Evolutionary conservation across 2,888 invertebrate genomes (phyloP).

Genomic region (Microctonus brassicae): DNA sequence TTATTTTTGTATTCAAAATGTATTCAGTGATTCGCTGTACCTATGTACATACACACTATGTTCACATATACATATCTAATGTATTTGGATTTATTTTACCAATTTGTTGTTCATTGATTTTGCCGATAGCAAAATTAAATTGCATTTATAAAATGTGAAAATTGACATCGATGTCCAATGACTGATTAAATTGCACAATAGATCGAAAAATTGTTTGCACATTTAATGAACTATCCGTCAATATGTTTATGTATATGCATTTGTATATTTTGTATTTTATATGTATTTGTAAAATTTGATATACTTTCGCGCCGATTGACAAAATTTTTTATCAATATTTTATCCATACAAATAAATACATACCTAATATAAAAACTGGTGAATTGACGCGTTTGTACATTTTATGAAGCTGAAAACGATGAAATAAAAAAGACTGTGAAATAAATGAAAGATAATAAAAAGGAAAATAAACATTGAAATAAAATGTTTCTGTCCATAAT

Average conservation of each 20-base stretch:
- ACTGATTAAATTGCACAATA: not conserved
- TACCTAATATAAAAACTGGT: too few relatives aligned
- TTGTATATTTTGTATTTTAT: too few relatives aligned
- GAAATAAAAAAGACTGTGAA: too few relatives aligned
- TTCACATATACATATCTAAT: not conserved
- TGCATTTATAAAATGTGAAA: not conserved
- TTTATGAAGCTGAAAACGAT: too few relatives aligned
- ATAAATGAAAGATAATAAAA: too few relatives aligned
- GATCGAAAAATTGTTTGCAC: slow-evolving; percentile 33
- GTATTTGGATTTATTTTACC: not conserved
- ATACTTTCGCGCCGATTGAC: too few relatives aligned
- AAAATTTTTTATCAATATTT: too few relatives aligned
- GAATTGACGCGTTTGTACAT: too few relatives aligned
- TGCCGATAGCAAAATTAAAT: not conserved
- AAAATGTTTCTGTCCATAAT: too few relatives aligned
- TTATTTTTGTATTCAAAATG: not conserved
- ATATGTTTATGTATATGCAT: not conserved
- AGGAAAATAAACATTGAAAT: too few relatives aligned
- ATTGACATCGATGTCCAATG: slow-evolving; percentile 8
- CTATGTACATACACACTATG: not conserved
- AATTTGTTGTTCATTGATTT: not conserved
- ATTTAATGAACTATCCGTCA: slow-evolving; percentile 37
- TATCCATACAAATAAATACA: too few relatives aligned
- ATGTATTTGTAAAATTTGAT: too few relatives aligned
- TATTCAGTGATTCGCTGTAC: not conserved